Evolutionary conservation across 2,888 invertebrate genomes (phyloP), one percentile per base, ranked within the genome.

Genomic region (Pegoplata infirma): DNA sequence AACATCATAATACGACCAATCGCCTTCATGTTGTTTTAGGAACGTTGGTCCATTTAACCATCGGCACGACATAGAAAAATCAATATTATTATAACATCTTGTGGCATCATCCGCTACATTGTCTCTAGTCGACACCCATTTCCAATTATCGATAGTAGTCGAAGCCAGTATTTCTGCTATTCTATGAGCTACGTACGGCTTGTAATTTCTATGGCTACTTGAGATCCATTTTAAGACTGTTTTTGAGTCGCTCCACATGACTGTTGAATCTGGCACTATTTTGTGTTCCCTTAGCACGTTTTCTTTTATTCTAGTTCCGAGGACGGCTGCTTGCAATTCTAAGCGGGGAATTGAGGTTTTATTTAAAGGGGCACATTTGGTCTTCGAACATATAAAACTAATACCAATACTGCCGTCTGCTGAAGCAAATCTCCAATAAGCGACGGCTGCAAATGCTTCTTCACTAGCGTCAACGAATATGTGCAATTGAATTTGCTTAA

Each of bases 231-330:
- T 59, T 4, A 74, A 36, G 55, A 74, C 59, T 12, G 75, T 71
- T 61, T 66, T 58, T 12, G 66, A 74, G 10, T 79, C 71, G 21
- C 78, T 69, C 74, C 78, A 78, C 12, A 59, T 12, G 5, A 66
- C 10, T 51, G 19, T 58, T 7, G 21, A 3, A 12, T 64, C 28
- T 14, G 56, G 12, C 2, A 49, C 40, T 3, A 55, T 23, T 53
- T 59, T 53, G 16, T 74, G 67, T 17, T 61, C 51, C 6, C n/a
- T 59, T 12, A 47, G 19, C 12, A 61, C 36, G 25, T 40, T 53
- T 32, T 55, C 53, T 19, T 53, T 59, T 32, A 77, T 12, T 21
- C 67, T 61, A 0, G 64, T 53, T 55, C 55, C 76, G 8, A 76
- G 40, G 0, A 73, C 46, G 8, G 64, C 78, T 25, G 63, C 68